Evolutionary conservation across 2,797 vertebrate genomes (phyloP).

Genomic region (Octomys mimax): DNA sequence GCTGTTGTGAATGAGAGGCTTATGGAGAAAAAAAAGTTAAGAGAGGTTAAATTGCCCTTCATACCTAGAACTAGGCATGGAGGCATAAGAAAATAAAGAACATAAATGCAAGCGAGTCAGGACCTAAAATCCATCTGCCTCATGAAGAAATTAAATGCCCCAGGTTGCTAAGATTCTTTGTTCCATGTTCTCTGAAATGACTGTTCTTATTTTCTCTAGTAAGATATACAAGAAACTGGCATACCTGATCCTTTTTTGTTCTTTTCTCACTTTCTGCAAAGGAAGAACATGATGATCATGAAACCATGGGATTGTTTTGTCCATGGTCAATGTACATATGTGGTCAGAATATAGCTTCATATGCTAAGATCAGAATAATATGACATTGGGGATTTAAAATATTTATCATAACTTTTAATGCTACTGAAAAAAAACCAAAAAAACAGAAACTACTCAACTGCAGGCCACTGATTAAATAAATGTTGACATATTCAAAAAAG

Average conservation of each 20-base stretch:
- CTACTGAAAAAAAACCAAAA: slow-evolving; percentile 44
- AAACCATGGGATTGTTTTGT: not conserved
- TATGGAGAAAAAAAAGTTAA: not conserved
- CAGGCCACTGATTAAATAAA: slow-evolving; percentile 37
- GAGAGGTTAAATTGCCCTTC: not conserved
- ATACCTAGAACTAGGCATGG: not conserved
- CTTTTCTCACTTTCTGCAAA: not conserved
- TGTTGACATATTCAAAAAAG: not conserved
- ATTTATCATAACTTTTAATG: not conserved
- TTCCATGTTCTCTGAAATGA: not conserved
- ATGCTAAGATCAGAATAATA: not conserved
- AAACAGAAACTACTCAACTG: slow-evolving; percentile 11
- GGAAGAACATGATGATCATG: not conserved
- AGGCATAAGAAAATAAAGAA: not conserved
- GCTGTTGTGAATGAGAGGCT: not conserved
- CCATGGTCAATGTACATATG: not conserved
- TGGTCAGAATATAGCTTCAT: not conserved
- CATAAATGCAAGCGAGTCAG: not conserved
- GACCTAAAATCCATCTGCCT: not conserved
- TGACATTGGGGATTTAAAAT: not conserved
- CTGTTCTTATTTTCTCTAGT: not conserved
- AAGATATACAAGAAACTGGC: not conserved
- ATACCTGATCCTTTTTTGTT: not conserved
- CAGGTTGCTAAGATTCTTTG: not conserved
- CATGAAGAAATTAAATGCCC: not conserved